Base-by-base conservation (phyloP, 2,797 vertebrate species). In the Tokudaia tokunoshimensis region DNA sequence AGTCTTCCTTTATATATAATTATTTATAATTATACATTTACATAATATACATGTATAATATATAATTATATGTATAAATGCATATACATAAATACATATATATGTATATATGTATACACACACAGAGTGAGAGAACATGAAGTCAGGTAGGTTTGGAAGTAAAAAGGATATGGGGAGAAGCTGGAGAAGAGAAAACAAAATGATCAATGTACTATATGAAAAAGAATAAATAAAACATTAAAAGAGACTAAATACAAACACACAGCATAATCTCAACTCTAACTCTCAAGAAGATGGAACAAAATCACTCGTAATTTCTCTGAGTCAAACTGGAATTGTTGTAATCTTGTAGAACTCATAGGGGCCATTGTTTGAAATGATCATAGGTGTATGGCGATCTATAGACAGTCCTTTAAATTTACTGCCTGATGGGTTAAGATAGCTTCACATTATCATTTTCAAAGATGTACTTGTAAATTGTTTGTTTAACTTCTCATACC, bases 221-320 rank as follows among this genome's bases (percentile, higher is more conserved):
- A 85, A 34, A 26, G 7, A 20, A 8, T 84, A 34, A 34, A 50
- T 84, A 47, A 34, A 47, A 47, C 0, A 15, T 24, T 67, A 6
- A 75, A 13, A 92, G 26, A 44, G 13, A 74, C 12, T 80, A 79
- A 88, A 65, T 52, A 5, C 70, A 95, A 55, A 12, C 41, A 47
- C 59, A 31, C 41, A 80, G 44, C 44, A 74, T 79, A 7, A 84
- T 22, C 22, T 50, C 12, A 85, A 78, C 74, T 24, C 31, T 92
- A 57, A 82, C 89, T 96, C 89, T 82, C 34, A 85, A 90, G 80
- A 90, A 89, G 37, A 86, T 1, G 17, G 26, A 86, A 34, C 14
- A 85, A 91, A 76, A 47, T 70, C 41, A 75, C 7, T n/a, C 5
- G 24, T 17, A 85, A 75, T 34, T 52, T 4, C 70, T 63, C 70